phyloP scores from a whole-genome alignment of 2,113 vertebrate genomes.

The Colinus virginianus region DNA sequence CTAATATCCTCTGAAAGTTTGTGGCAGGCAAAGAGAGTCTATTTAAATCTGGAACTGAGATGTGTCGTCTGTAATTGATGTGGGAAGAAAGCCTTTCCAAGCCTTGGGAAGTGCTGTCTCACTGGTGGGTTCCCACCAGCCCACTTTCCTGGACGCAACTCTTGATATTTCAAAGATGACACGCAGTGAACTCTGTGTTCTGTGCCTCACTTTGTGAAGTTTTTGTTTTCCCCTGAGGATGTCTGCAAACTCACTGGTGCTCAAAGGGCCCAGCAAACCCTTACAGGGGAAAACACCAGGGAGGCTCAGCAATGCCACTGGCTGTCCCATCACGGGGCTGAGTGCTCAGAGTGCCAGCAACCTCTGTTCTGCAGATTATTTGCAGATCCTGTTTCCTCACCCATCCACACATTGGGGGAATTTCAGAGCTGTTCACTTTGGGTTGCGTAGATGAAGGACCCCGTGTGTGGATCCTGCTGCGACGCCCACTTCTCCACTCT shows the following conservation, averaged over 20 bases:
- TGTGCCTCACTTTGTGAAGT: neutral
- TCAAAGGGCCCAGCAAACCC: neutral
- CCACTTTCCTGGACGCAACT: neutral
- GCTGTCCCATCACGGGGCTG: rapidly evolving
- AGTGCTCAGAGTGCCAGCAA: neutral
- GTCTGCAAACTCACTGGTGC: neutral
- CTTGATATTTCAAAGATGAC: neutral
- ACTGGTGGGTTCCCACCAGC: neutral
- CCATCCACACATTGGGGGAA: neutral
- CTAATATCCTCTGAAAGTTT: neutral
- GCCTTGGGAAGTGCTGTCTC: neutral
- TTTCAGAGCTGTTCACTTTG: neutral
- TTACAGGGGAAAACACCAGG: neutral
- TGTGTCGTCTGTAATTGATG: neutral
- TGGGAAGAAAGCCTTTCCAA: neutral
- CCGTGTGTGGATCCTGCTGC: neutral
- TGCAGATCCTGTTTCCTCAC: neutral
- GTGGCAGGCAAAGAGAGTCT: neutral
- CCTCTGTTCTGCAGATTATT: neutral
- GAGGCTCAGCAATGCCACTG: neutral
- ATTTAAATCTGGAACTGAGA: neutral
- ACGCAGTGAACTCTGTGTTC: neutral
- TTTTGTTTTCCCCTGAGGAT: neutral
- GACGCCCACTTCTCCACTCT: neutral
- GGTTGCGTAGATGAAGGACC: neutral